Evolutionary conservation across 2,113 vertebrate genomes (phyloP), one percentile per base, ranked within the genome.

Genomic region (Lutjanus erythropterus): DNA sequence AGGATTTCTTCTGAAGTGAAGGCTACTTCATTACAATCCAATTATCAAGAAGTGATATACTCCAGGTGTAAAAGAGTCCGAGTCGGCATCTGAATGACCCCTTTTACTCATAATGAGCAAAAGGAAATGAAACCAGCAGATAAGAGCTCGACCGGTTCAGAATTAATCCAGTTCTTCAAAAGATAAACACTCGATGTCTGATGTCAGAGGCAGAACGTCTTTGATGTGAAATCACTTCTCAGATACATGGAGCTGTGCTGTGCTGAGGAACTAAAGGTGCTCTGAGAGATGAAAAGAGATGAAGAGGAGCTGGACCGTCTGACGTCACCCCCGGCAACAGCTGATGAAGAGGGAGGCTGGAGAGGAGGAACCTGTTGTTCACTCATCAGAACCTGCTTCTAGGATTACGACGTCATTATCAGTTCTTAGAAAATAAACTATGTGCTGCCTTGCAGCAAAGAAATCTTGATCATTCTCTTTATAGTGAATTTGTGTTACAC

Each of bases 211-310:
- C 58, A 21, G 58, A 53, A 11, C 12, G 2, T 31, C 70, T 84
- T 77, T 86, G 78, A 90, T 74, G 80, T 72, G 80, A 68, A 19
- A 2, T 58, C 56, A 68, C 80, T n/a, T 79, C 78, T 77, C 15
- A 52, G 42, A 82, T 11, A 41, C 33, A 35, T 39, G 9, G 56
- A 6, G 62, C 3, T 42, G 73, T 72, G 81, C 41, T 0, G 58
- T 3, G 16, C n/a, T 5, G 47, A 72, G 37, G 66, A 62, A n/a
- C 70, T 35, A 10, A 78, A 75, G 80, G 67, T 50, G 58, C 21
- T 78, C 37, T 47, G 47, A 31, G 67, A 81, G 78, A 83, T 73
- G 71, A 84, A 83, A 78, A 29, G 71, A 85, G 64, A 86, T 73
- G n/a, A 71, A 78, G 74, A 78, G 33, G 74, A 53, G 61, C 73